These are phyloP conservation scores for Sapajus apella DNA, from an alignment of 2,113 vertebrate genomes.

Conservation along the genomic window DNA sequence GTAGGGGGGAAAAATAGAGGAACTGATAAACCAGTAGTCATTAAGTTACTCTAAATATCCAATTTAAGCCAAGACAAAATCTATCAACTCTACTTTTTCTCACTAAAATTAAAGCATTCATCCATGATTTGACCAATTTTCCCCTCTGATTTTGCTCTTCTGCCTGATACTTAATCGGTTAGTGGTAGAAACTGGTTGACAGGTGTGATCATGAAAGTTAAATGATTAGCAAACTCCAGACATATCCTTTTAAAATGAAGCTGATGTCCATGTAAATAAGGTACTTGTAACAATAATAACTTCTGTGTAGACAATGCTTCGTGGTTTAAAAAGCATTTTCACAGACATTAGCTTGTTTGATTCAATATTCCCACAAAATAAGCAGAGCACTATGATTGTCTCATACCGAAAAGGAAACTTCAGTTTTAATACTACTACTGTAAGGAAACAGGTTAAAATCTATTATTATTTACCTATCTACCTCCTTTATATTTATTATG, in stretches of 20 bases:
- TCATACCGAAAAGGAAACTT: background rate
- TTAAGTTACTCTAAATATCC: conserved; percentile 28
- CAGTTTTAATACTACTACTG: background rate
- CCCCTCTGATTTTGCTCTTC: conserved; percentile 37
- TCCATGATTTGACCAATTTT: conserved; percentile 3
- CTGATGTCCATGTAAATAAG: conserved; percentile 47
- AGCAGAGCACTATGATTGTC: background rate
- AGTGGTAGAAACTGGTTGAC: conserved; percentile 18
- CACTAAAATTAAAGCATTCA: conserved; percentile 40
- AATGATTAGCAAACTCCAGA: conserved; percentile 39
- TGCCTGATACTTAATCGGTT: conserved; percentile 37
- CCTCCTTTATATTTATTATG: background rate
- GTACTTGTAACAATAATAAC: conserved; percentile 17
- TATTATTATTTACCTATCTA: background rate
- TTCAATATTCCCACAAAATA: conserved; percentile 33
- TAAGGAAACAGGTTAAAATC: background rate
- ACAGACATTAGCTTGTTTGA: background rate
- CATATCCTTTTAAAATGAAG: conserved; percentile 54
- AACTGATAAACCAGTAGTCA: background rate
- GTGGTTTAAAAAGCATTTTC: conserved; percentile 38
- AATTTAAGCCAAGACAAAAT: conserved; percentile 47
- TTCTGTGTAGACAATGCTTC: background rate
- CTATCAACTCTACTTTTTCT: conserved; percentile 38
- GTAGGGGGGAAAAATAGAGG: accelerated
- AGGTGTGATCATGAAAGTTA: conserved; percentile 43